Conservation (phyloP, 2,888 invertebrate species). For the Euspilapteryx auroguttella region DNA sequence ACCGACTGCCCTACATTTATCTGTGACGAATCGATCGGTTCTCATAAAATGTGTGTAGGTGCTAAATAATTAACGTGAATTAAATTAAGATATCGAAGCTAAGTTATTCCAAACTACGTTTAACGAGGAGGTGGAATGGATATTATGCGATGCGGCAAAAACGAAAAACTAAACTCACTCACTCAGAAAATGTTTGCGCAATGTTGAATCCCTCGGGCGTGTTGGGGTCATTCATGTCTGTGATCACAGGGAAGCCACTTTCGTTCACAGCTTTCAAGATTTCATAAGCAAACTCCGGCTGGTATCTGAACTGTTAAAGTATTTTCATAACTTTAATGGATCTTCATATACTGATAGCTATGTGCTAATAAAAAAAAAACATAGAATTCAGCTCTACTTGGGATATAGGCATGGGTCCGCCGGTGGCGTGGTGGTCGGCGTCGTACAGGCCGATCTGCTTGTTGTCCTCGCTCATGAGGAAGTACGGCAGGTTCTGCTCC, state of each 20-base stretch:
- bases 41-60: too few species aligned
- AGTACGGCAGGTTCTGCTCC: constrained; percentile 68
- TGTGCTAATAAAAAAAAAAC: constrained; percentile 2
- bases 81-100: too few species aligned
- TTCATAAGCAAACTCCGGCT: constrained; percentile 50
- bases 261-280: constrained; percentile 58
- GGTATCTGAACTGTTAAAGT: constrained; percentile 56
- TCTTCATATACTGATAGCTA: not conserved
- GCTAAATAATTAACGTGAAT: too few species aligned
- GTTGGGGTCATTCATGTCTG: constrained; percentile 62
- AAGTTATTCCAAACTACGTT: too few species aligned
- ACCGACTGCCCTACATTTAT: too few species aligned
- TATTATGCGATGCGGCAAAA: too few species aligned
- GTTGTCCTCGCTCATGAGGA: constrained; percentile 66
- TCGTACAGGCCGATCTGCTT: constrained; percentile 60
- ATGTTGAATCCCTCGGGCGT: constrained; percentile 64
- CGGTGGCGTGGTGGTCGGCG: constrained; percentile 47
- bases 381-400: too few species aligned
- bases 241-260: constrained; percentile 50
- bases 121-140: too few species aligned
- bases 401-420: constrained; percentile 61
- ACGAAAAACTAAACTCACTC: too few species aligned
- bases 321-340: too few species aligned
- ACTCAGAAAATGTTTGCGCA: constrained; percentile 64
- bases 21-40: too few species aligned